A percentile compares a stretch with the other conserved stretches of the same genome.
Evolutionary conservation across 2,797 vertebrate species (phyloP).

Genomic region (Bothrops alternatus): DNA sequence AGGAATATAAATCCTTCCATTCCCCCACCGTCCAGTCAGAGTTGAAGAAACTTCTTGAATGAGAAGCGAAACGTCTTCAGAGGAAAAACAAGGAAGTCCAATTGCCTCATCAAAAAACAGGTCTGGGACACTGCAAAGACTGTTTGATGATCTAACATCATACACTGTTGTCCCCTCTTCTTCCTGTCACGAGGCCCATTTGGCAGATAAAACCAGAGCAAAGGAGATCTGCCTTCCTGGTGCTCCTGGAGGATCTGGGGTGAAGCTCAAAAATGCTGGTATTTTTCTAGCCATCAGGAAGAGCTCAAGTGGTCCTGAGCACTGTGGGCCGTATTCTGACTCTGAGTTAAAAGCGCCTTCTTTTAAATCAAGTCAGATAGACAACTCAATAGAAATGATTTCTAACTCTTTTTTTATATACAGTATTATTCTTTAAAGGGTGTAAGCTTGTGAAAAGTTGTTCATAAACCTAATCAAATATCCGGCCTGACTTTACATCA

Average conservation of each 20-base stretch:
- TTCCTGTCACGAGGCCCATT: not conserved
- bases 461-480: not conserved
- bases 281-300: not conserved
- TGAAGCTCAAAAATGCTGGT: not conserved
- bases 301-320: not conserved
- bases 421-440: not conserved
- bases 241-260: not conserved
- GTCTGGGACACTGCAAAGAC: not conserved
- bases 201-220: not conserved
- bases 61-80: too few relatives aligned
- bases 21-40: too few relatives aligned
- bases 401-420: not conserved
- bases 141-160: not conserved
- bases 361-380: too few relatives aligned
- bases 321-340: not conserved
- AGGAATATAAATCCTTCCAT: too few relatives aligned
- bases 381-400: too few relatives aligned
- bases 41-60: too few relatives aligned
- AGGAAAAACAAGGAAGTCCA: too few relatives aligned
- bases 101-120: too few relatives aligned
- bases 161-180: not conserved
- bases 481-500: not conserved
- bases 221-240: not conserved
- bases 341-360: too few relatives aligned
- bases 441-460: not conserved